Conservation (phyloP, 1,140 invertebrate genomes). For the Drosophila navojoa region DNA sequence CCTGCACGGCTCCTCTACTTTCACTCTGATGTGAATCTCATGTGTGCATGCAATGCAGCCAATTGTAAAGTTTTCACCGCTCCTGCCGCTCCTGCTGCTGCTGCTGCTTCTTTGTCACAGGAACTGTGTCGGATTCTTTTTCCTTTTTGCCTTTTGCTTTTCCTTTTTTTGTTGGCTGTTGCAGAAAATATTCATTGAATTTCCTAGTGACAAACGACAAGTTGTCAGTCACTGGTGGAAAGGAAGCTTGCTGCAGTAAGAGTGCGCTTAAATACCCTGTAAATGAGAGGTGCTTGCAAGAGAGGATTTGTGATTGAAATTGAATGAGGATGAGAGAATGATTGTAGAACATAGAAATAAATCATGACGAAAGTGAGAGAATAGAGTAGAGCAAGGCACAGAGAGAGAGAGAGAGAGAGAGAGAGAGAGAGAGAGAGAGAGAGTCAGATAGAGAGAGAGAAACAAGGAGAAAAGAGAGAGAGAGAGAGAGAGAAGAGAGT, state of each 20-base stretch:
- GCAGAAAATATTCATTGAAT: conserved; percentile 77
- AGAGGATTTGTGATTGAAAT: background rate
- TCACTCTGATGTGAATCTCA: conserved; percentile 52
- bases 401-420: no score
- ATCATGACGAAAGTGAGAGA: no score
- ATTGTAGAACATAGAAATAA: no score
- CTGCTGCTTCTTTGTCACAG: no score
- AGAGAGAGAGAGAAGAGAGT: no score
- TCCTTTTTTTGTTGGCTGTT: conserved; percentile 11
- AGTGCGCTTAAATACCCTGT: background rate
- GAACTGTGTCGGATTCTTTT: conserved; percentile 7
- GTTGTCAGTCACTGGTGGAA: conserved; percentile 51
- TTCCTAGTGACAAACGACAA: conserved; percentile 73
- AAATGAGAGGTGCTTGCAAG: background rate
- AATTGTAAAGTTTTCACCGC: conserved; percentile 53
- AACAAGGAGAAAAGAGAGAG: no score
- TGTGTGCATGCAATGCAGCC: conserved; percentile 57
- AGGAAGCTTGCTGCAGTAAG: no score
- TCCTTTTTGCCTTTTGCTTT: conserved; percentile 5
- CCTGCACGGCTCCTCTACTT: conserved; percentile 32
- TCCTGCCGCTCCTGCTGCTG: background rate
- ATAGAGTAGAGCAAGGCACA: no score
- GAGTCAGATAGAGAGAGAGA: no score
- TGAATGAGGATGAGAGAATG: no score
- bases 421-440: no score